Base-by-base conservation (phyloP, 2,888 invertebrate species). In the Eristalis arbustorum region DNA sequence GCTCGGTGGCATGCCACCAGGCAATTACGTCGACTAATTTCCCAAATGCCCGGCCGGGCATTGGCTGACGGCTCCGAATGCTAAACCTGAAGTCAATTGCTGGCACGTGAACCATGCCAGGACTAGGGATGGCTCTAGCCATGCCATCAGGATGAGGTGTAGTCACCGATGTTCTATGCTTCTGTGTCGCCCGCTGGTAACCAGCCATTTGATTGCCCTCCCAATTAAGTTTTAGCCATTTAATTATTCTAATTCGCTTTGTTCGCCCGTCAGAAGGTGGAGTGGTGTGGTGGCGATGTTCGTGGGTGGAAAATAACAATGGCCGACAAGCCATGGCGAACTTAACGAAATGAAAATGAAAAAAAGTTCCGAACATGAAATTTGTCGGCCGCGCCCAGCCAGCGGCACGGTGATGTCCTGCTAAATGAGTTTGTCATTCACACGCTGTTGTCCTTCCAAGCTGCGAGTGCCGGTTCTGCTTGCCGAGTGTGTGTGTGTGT, bases 201-300 rank as follows among this genome's bases (percentile, higher is more conserved):
- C n/a, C 77, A 64, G 66, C 61, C 77, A 81, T 85, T 85, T 85
- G 84, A 85, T 85, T 85, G 84, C 68, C 76, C 77, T 84, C 81
- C 89, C 91, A 91, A 91, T 91, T 91, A 91, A 90, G 89, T 90
- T 89, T 89, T 89, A 89, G 90, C 89, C 90, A 91, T 91, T 91
- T 91, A 91, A 91, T 91, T 91, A 91, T 90, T 90, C 89, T 91
- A 91, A 91, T 91, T 89, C 89, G 88, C 88, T 85, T 85, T 85
- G 81, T 81, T 77, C 68, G 57, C 61, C 40, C 31, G 42, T 49
- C 31, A 25, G 3, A 23, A 13, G 37, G 11, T n/a, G 61, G 62
- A n/a, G n/a, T n/a, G n/a, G n/a, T n/a, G n/a, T 4, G 40, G 22
- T 2, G 67, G 34, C 5, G 2, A 3, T 25, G 25, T 1, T 25